Evolutionary conservation across 2,113 vertebrate genomes (phyloP).

Genomic region (Sclerurus mexicanus): DNA sequence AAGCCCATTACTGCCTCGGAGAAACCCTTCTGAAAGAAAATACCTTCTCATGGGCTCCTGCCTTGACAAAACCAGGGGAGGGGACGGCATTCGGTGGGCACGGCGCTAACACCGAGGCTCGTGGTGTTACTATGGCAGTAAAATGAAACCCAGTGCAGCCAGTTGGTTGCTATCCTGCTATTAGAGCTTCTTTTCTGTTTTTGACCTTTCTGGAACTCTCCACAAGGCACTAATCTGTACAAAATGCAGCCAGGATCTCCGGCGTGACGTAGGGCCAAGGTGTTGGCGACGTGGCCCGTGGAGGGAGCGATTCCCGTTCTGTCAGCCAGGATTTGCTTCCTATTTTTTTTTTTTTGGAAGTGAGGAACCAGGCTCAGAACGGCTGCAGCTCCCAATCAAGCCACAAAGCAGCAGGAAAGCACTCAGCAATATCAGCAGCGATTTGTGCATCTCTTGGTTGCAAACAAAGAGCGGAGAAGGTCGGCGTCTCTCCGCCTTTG

Average conservation of each 20-base stretch:
- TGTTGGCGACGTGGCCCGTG: accelerated
- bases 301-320: not conserved
- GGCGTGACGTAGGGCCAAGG: not conserved
- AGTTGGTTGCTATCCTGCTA: conserved; percentile 31
- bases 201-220: conserved; percentile 27
- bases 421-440: conserved; percentile 37
- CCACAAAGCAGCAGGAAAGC: conserved; percentile 56
- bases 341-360: not conserved
- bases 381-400: conserved; percentile 37
- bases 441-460: conserved; percentile 45
- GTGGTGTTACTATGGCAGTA: conserved; percentile 44
- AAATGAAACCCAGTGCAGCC: not conserved
- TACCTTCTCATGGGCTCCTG: not conserved
- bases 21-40: conserved; percentile 24
- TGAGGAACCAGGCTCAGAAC: not conserved
- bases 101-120: not conserved
- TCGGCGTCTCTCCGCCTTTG: not conserved
- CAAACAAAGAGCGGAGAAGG: conserved; percentile 48
- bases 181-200: not conserved
- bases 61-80: not conserved
- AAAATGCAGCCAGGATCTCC: not conserved
- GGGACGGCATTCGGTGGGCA: not conserved
- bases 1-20: conserved; percentile 2
- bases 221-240: not conserved
- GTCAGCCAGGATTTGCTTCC: not conserved